Evolutionary conservation across 2,888 invertebrate genomes (phyloP), one percentile per base, ranked within the genome.

Genomic region (Agrotis puta): DNA sequence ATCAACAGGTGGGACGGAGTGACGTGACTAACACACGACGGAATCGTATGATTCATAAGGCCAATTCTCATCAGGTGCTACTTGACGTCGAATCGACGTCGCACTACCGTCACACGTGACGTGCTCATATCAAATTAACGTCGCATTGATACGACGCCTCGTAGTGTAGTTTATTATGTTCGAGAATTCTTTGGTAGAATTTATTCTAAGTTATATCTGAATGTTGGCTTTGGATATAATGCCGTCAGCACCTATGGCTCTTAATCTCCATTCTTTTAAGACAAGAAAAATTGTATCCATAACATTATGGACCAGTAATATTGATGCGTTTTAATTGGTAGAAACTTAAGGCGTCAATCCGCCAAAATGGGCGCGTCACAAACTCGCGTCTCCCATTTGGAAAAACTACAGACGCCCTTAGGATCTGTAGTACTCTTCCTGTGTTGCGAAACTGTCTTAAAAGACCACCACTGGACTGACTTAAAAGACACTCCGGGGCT

Each of bases 81-180:
- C 16, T 53, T 62, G 62, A 72, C 72, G 62, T 70, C 33, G 45
- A n/a, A 33, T 56, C 33, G 33, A 33, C 33, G 56, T 56, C 13
- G 6, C 39, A 39, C 39, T 39, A 39, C 2, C 39, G 39, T 39
- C 39, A 39, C 39, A 39, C 2, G 33, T 71, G 51, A 72, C 72
- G 70, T 51, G 50, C 16, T 43, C 13, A 1, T 58, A 18, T 13
- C 18, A 70, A 70, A 50, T 27, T 27, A 22, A 59, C 22, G 2
- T 71, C 20, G 43, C 9, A 72, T 71, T 71, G 16, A 51, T 27
- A 43, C 33, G 43, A 14, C 11, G 27, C 20, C 22, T 70, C 22
- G 22, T 51, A 5, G 16, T 1, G 3, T 14, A 54, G 43, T 18
- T 18, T 50, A 11, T 4, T 39, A 20, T 18, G 11, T 50, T 27